These are phyloP conservation scores for Diplodus sargus DNA, from an alignment of 2,797 vertebrate species.

Conservation along the genomic window DNA sequence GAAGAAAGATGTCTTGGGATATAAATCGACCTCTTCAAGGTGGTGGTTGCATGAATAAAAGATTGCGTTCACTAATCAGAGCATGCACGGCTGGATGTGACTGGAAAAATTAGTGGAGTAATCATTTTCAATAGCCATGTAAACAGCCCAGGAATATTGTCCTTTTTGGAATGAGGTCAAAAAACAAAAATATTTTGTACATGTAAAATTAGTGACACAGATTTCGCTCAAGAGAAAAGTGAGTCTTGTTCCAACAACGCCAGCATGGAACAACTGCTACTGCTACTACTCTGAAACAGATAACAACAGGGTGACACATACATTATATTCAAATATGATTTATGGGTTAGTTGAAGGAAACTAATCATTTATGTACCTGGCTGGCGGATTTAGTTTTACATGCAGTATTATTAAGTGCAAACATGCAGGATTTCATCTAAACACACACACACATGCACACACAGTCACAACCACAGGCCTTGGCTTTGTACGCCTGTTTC, in stretches of 20 bases:
- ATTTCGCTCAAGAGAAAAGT: neutral
- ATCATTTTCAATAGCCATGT: too few species aligned
- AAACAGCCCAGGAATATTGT: too few species aligned
- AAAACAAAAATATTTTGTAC: too few species aligned
- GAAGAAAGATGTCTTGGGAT: too few species aligned
- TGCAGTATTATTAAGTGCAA: conserved; percentile 21
- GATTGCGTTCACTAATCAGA: too few species aligned
- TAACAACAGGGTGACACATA: neutral
- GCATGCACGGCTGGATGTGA: too few species aligned
- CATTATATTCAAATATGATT: neutral
- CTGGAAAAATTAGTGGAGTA: too few species aligned
- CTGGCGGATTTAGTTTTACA: conserved; percentile 27
- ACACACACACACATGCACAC: conserved; percentile 7
- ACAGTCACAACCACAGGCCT: conserved; percentile 7
- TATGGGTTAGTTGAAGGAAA: neutral
- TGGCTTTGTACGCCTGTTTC: neutral
- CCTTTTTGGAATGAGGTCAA: too few species aligned
- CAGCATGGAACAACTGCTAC: neutral
- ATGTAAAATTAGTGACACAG: neutral
- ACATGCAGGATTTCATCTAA: conserved; percentile 9
- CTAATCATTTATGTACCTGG: conserved; percentile 21
- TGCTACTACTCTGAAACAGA: neutral
- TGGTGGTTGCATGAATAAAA: too few species aligned
- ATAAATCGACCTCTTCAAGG: too few species aligned
- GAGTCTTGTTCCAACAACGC: neutral